These are phyloP conservation scores for Miopithecus talapoin DNA, from an alignment of 2,797 vertebrate genomes.

Conservation along the genomic window DNA sequence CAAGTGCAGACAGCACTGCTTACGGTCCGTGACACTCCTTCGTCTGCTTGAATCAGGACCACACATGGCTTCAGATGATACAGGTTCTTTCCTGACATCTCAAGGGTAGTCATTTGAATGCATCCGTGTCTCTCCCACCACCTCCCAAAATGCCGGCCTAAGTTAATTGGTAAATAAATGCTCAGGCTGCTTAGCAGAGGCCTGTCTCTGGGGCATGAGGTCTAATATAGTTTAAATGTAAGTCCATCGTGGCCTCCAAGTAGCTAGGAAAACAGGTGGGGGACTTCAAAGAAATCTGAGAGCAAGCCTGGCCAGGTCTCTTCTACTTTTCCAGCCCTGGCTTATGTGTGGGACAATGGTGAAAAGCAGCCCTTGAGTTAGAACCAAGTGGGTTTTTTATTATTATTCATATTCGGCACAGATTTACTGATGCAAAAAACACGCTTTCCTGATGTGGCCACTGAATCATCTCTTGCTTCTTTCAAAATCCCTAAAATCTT, in stretches of 20 bases:
- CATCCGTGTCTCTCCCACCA: rapidly evolving
- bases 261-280: neutral
- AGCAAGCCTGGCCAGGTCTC: neutral
- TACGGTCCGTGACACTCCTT: neutral
- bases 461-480: slow-evolving; percentile 21
- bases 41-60: neutral
- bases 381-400: neutral
- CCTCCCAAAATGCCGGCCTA: neutral
- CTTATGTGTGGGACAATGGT: neutral
- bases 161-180: neutral
- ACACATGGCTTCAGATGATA: neutral
- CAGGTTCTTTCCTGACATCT: neutral
- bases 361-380: neutral
- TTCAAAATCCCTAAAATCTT: slow-evolving; percentile 24
- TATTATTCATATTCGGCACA: neutral
- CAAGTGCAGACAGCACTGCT: rapidly evolving
- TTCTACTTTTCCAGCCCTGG: neutral
- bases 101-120: neutral
- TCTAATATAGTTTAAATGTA: neutral
- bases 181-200: neutral
- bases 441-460: slow-evolving; percentile 18
- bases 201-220: neutral
- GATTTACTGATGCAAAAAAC: slow-evolving; percentile 56
- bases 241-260: neutral
- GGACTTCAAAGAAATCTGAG: slow-evolving; percentile 13